Percentiles rank a stretch among this genome's conserved stretches.
Evolutionary conservation across 2,888 invertebrate species (phyloP).

Genomic region (Temnothorax ravouxi): DNA sequence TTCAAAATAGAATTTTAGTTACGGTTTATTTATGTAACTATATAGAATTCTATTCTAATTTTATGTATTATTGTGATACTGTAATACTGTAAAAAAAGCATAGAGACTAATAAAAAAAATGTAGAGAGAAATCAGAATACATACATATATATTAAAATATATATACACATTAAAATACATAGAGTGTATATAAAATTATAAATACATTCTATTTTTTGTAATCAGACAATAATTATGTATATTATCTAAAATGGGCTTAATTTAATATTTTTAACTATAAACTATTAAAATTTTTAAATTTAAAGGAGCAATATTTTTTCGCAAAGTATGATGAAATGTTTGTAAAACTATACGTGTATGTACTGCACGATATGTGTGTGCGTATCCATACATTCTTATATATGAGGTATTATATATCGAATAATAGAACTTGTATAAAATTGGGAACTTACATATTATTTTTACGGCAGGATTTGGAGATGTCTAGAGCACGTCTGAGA

Average conservation of each 20-base stretch:
- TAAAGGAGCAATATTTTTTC: background rate
- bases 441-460: background rate
- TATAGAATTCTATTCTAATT: no score
- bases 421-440: background rate
- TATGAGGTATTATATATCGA: background rate
- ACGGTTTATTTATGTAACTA: background rate
- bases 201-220: background rate
- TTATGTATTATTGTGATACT: background rate
- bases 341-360: background rate
- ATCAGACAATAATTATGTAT: background rate
- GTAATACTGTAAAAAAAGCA: background rate
- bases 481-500: constrained; percentile 81
- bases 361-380: background rate
- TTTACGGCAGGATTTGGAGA: constrained; percentile 79
- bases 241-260: background rate
- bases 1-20: background rate
- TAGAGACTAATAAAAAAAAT: no score
- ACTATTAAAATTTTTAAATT: constrained; percentile 9
- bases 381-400: background rate
- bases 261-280: background rate
- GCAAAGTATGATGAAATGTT: background rate
- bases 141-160: background rate
- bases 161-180: background rate
- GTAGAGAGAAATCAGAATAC: background rate
- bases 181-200: background rate